Percentiles rank a stretch among this genome's conserved stretches.
These are phyloP conservation scores for Aspidiotus destructor DNA, from an alignment of 2,888 invertebrate genomes.

Conservation along the genomic window DNA sequence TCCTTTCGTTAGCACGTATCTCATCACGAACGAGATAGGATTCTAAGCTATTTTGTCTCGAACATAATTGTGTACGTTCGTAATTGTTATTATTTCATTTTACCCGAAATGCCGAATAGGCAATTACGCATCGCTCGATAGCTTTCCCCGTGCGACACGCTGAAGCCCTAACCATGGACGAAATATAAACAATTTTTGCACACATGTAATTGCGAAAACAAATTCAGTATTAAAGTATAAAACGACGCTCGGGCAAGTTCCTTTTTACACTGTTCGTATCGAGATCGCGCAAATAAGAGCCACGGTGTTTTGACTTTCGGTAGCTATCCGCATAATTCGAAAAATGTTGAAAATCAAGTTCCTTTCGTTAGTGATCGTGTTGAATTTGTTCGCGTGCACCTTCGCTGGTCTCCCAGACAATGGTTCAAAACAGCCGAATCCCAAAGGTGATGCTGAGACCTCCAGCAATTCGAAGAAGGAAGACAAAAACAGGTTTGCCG, in stretches of 20 bases:
- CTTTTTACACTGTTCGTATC: conserved; percentile 11
- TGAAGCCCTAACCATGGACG: too few species aligned
- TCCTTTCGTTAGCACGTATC: too few species aligned
- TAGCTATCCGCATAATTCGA: not conserved
- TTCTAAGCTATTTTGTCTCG: too few species aligned
- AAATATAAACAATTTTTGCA: too few species aligned
- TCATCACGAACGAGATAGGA: too few species aligned
- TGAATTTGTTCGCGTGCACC: conserved; percentile 6
- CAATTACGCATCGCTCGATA: too few species aligned
- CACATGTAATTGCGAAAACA: too few species aligned
- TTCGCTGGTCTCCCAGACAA: not conserved
- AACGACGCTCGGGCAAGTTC: not conserved
- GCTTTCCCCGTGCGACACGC: too few species aligned
- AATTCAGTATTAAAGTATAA: not conserved
- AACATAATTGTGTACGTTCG: too few species aligned
- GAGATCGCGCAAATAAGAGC: not conserved
- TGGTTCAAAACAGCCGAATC: not conserved
- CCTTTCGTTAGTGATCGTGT: not conserved
- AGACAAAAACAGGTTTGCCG: not conserved
- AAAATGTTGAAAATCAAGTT: not conserved
- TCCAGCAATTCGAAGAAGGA: not conserved
- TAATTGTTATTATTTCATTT: too few species aligned
- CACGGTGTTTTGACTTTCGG: not conserved
- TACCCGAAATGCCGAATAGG: too few species aligned
- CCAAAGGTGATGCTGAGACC: not conserved